These are phyloP conservation scores for Scaptomyza pallida DNA, from an alignment of 1,140 invertebrate species.

Conservation along the genomic window DNA sequence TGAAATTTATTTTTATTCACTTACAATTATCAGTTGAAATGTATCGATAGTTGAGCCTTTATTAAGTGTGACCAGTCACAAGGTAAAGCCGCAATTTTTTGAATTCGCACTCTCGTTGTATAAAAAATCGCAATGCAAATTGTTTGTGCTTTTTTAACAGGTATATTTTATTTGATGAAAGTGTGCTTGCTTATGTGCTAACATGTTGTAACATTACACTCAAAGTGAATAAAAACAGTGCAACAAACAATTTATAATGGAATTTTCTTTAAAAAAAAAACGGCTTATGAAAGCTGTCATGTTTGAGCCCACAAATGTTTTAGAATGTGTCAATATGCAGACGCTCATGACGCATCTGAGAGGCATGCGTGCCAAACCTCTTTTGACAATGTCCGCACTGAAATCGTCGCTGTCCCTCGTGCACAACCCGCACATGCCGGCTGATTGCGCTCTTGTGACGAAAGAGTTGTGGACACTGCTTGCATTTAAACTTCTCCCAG, in stretches of 20 bases:
- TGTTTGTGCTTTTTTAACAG: not conserved
- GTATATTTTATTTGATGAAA: not conserved
- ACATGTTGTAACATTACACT: not conserved
- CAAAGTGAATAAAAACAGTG: not conserved
- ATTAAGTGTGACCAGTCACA: not conserved
- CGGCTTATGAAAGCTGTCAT: too few species aligned
- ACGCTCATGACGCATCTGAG: conserved; percentile 71
- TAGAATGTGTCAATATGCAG: conserved; percentile 48
- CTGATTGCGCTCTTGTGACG: conserved; percentile 76
- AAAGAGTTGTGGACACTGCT: conserved; percentile 73
- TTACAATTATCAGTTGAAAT: not conserved
- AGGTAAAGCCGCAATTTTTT: conserved; percentile 6
- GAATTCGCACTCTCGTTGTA: not conserved
- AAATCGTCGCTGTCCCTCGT: conserved; percentile 70
- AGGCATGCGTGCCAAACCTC: conserved; percentile 72
- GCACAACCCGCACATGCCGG: conserved; percentile 72
- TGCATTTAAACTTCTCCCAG: conserved; percentile 76
- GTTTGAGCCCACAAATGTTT: not conserved
- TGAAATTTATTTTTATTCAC: not conserved
- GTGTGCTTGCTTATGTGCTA: conserved; percentile 1
- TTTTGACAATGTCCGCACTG: conserved; percentile 67
- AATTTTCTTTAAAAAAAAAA: too few species aligned
- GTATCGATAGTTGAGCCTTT: conserved; percentile 5
- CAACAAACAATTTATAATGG: not conserved
- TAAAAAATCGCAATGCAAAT: not conserved